Evolutionary conservation across 2,888 invertebrate species (phyloP), one percentile per base, ranked within the genome.

Genomic region (Alloscopus bannaensis): DNA sequence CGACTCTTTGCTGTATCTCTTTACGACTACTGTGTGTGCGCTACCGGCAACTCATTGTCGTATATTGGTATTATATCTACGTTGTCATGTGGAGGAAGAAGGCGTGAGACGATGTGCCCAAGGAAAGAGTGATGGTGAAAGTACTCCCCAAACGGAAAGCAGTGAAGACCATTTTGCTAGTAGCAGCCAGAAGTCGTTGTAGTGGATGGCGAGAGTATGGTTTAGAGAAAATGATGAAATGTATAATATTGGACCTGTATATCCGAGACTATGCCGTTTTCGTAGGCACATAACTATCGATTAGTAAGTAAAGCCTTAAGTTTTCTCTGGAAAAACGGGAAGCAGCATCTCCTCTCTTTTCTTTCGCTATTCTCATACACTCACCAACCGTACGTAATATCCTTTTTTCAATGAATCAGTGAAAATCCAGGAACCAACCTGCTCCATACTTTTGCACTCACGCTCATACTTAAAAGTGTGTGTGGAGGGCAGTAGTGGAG

Each of bases 61-160:
- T 55, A 55, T 28, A 26, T 52, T 47, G 24, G 4, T n/a, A 11
- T 47, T 4, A n/a, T 11, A 18, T 47, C 8, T 47, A 11, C n/a
- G 18, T n/a, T 47, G 50, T 50, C 36, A 50, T 50, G 20, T 11
- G 8, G 18, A 50, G 22, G 62, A 24, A 40, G 42, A n/a, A n/a
- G n/a, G n/a, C n/a, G n/a, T n/a, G n/a, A n/a, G n/a, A n/a, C n/a
- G n/a, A n/a, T n/a, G n/a, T 52, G 18, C 1, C 22, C 18, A 31
- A 24, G 28, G 47, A 26, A 13, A 57, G 13, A 60, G 36, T 31
- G 62, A 50, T 55, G 28, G 50, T 22, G 64, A 72, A 72, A 72
- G 72, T 50, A 64, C 64, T 55, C 64, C 29, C 42, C 50, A 64
- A 72, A 72, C 24, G 72, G 72, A 42, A 55, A 36, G 50, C 62